Percentiles rank a stretch among this genome's conserved stretches.
phyloP scores from a whole-genome alignment of 2,888 invertebrate genomes.

The Philaethria dido region DNA sequence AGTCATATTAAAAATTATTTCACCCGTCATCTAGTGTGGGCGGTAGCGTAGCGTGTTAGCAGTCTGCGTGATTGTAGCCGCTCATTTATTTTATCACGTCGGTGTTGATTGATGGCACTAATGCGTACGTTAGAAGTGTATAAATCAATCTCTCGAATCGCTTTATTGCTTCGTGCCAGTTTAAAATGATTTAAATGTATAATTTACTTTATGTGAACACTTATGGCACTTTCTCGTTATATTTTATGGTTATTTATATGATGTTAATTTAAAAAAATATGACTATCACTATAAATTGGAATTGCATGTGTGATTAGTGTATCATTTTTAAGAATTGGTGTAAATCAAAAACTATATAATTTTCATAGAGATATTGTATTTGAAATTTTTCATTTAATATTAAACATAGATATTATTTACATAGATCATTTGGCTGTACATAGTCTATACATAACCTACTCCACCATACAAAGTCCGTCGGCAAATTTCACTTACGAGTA shows the following conservation, averaged over 20 bases:
- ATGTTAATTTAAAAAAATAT: conserved; percentile 9
- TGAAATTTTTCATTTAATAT: conserved; percentile 78
- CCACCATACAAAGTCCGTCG: conserved; percentile 59
- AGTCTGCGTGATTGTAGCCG: conserved; percentile 63
- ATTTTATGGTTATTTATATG: conserved; percentile 16
- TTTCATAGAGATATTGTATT: conserved; percentile 80
- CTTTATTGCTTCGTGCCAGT: conserved; percentile 61
- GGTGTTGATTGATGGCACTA: conserved; percentile 74
- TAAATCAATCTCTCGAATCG: conserved; percentile 73
- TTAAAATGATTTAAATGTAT: conserved; percentile 51
- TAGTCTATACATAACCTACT: conserved; percentile 60
- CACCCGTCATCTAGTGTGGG: conserved; percentile 66
- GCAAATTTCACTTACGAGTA: conserved; percentile 53
- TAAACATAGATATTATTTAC: conserved; percentile 81
- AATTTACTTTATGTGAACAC: conserved; percentile 56
- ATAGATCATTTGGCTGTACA: conserved; percentile 80
- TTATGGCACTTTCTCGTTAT: conserved; percentile 39
- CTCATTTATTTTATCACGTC: conserved; percentile 65
- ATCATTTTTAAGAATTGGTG: background rate
- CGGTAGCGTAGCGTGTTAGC: conserved; percentile 57
- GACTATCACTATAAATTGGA: background rate
- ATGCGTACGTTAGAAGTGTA: conserved; percentile 69
- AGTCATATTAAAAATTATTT: conserved; percentile 66
- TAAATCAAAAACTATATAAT: conserved; percentile 58
- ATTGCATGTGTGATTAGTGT: background rate